Base-by-base conservation (phyloP, 92 coral and sea anemone species). In the Isaurus tuberculatus region DNA sequence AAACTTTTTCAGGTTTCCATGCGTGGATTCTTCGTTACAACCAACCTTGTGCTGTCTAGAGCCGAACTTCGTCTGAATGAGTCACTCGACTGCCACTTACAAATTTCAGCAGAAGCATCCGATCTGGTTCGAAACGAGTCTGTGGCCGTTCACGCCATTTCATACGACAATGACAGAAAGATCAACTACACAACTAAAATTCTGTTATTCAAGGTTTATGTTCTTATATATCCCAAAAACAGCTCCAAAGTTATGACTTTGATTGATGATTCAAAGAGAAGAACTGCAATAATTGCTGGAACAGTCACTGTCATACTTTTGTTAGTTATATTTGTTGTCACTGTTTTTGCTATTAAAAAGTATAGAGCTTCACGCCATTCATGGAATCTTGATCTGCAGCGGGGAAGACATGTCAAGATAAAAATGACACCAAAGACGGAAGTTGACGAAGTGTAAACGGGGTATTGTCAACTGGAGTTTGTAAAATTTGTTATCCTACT, bases 391-490 rank as follows among this genome's bases (percentile, higher is more conserved):
- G 77, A 71, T 2, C 36, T 14, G 8, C 78, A 40, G 31, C 19
- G 58, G 2, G 61, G 26, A 43, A 72, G 44, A 3, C 78, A 42
- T 49, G 40, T 72, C 9, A 72, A 44, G 27, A 72, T 72, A 42
- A 28, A 23, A 26, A 44, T 46, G 22, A 44, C 58, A 26, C 26
- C 60, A 55, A 23, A 20, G 6, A 25, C 36, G 26, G 22, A 48
- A 4, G 37, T 15, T 4, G 57, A 72, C n/a, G 60, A 70, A 44
- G 49, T 70, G 53, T 70, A 37, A 69, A 70, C 74, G n/a, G n/a
- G n/a, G n/a, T n/a, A n/a, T n/a, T n/a, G n/a, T n/a, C n/a, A n/a
- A n/a, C n/a, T n/a, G n/a, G n/a, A n/a, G n/a, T n/a, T n/a, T n/a
- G n/a, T n/a, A n/a, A n/a, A n/a, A n/a, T n/a, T n/a, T n/a, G n/a